These are phyloP conservation scores for Octonoba sinensis DNA, from an alignment of 2,888 invertebrate genomes.

Conservation along the genomic window DNA sequence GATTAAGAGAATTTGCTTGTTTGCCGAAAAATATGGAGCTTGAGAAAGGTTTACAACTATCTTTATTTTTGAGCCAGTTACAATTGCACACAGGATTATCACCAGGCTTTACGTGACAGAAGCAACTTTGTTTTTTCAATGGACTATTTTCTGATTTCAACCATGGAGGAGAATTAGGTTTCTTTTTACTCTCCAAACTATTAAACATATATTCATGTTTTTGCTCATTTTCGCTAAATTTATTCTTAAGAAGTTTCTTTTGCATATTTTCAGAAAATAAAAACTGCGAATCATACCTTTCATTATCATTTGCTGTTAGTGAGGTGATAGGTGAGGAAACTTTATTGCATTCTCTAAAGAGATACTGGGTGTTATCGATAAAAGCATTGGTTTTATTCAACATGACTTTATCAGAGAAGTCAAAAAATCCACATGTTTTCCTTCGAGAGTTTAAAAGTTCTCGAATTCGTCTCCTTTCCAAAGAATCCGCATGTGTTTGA, in stretches of 20 bases:
- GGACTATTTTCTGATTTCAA: not conserved
- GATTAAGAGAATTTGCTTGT: not conserved
- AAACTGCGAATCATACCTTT: conserved; percentile 31
- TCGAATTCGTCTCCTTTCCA: conserved; percentile 30
- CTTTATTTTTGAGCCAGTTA: too few species aligned
- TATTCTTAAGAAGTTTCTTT: conserved; percentile 20
- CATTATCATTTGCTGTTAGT: conserved; percentile 18
- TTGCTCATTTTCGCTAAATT: conserved; percentile 46
- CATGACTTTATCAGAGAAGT: conserved; percentile 30
- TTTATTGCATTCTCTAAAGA: conserved; percentile 8
- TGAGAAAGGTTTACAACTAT: not conserved
- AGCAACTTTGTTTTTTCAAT: conserved; percentile 8
- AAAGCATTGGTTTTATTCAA: conserved; percentile 23
- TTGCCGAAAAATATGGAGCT: too few species aligned
- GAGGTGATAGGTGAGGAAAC: conserved; percentile 13
- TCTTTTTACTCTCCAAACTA: conserved; percentile 54
- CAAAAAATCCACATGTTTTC: conserved; percentile 53
- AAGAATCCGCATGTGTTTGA: not conserved
- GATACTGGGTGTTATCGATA: not conserved
- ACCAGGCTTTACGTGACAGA: conserved; percentile 25
- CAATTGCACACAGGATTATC: conserved; percentile 24
- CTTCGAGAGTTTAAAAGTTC: conserved; percentile 32
- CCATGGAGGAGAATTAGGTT: conserved; percentile 18
- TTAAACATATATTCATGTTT: conserved; percentile 53
- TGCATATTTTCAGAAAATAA: conserved; percentile 8